Base-by-base conservation (phyloP, 2,113 vertebrate genomes). In the Chloebia gouldiae region DNA sequence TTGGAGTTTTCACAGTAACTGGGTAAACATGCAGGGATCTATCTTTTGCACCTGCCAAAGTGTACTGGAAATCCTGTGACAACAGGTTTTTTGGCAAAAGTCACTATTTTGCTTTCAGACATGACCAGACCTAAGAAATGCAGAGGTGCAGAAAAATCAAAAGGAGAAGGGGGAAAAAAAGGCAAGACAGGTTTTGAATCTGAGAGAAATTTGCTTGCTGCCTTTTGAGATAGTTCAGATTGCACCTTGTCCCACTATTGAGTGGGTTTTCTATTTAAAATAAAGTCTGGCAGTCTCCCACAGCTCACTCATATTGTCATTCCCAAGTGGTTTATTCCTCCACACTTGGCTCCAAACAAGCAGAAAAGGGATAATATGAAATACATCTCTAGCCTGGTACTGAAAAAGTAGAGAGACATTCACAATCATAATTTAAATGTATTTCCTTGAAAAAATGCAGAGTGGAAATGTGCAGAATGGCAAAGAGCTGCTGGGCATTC, bases 1-100 rank as follows among this genome's bases (percentile, higher is more conserved):
- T 64, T 69, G 8, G 45, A 50, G 37, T 69, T 92, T 76, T 68
- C 77, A 21, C 54, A 88, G 61, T 31, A 37, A 35, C 82, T 77
- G 71, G 45, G 45, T 86, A 77, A 92, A 49, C 64, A 81, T 9
- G 60, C 47, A 56, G 31, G 21, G 37, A 83, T 63, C 60, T 68
- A 19, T 49, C 76, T 88, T 91, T 69, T 89, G 44, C 70, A 87
- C 57, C 84, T 93, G 91, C 51, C 83, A 90, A 81, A 86, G 81
- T 15, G 49, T 76, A 40, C 61, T 83, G 51, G 72, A 86, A 88
- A 75, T 93, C 76, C 64, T 81, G 76, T 86, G 92, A 76, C 40
- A 75, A 81, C 72, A 72, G 60, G 27, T 42, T 87, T 92, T 75
- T 79, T 85, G 86, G 83, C 70, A 82, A 53, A 89, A 92, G 64